Base-by-base conservation (phyloP, 2,797 vertebrate genomes). In the Catostomus latipinnis region DNA sequence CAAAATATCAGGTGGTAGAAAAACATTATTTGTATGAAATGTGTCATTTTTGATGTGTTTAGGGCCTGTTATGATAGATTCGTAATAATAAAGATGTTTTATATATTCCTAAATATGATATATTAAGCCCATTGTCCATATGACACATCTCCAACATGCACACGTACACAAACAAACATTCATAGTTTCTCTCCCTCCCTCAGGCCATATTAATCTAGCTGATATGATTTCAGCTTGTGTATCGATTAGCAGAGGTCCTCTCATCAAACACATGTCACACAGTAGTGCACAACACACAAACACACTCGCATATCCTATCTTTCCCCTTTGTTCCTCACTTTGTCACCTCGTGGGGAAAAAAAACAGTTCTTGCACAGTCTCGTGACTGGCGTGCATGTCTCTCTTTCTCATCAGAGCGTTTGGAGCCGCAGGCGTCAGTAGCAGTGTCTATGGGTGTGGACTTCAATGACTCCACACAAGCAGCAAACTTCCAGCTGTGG, bases 391-490 rank as follows among this genome's bases (percentile, higher is more conserved):
- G 34, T 34, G 34, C 34, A 34, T 18, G 14, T 65, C 56, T 71
- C 48, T 66, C 22, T 80, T 83, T 71, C 13, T 43, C 54, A 88
- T 63, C 93, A 99, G 98, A 95, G 82, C 94, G 89, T 71, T 94
- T 99, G 88, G 95, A 96, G 88, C 94, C 95, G 74, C 94, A 92
- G 86, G 93, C 92, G 87, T 97, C 96, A n/a, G 85, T 96, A 88
- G 96, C 94, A 0, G 94, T 96, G 86, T 94, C 96, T 86, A 83
- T 99, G 93, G 97, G 97, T 84, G 94, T 98, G 74, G 96, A 98
- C 95, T 99, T 99, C 89, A 97, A 95, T 89, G 97, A 99, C 93
- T 98, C 98, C 78, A 97, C 96, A 81, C 97, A 99, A 88, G 95
- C 91, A 56, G 97, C 96, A 88, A 95, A 91, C 93, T 99, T 99